A percentile compares a stretch with the other conserved stretches of the same genome.
Conservation (phyloP, 1,140 invertebrate species). For the Sinonovacula constricta region DNA sequence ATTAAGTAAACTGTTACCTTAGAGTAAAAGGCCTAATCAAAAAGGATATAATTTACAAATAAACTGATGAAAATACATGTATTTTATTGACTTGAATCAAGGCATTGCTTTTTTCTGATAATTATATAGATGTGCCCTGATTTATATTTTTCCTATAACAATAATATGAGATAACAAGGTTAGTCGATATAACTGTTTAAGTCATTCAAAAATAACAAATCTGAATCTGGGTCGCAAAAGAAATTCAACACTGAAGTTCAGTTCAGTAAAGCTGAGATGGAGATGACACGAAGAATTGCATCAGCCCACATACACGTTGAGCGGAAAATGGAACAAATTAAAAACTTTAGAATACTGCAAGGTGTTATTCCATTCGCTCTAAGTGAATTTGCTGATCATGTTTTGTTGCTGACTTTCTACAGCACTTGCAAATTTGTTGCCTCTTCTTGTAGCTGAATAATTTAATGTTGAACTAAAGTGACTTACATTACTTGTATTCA, state of each 20-base stretch:
- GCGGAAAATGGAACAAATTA: slow-evolving; percentile 54
- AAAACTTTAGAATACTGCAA: slow-evolving; percentile 50
- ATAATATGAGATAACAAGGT: no score
- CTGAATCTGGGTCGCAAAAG: not conserved
- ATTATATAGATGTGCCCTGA: not conserved
- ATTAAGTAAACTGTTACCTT: no score
- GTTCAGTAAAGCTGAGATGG: slow-evolving; percentile 45
- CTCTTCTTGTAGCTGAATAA: slow-evolving; percentile 36
- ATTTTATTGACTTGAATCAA: no score
- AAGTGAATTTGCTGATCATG: slow-evolving; percentile 28
- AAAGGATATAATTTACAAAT: no score
- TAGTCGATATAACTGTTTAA: no score
- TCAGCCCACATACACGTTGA: slow-evolving; percentile 53
- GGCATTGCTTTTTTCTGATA: not conserved
- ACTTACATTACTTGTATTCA: not conserved
- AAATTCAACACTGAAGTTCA: slow-evolving; percentile 40
- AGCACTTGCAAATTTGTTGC: slow-evolving; percentile 48
- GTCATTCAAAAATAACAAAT: not conserved
- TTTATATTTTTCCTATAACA: no score
- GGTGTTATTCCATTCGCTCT: slow-evolving; percentile 40
- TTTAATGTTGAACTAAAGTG: no score
- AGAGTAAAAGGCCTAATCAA: no score
- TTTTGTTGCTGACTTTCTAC: slow-evolving; percentile 33
- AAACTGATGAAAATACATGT: no score
- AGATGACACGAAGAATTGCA: slow-evolving; percentile 45